Evolutionary conservation across 2,797 vertebrate species (phyloP), one percentile per base, ranked within the genome.

Genomic region (Phoebastria nigripes): DNA sequence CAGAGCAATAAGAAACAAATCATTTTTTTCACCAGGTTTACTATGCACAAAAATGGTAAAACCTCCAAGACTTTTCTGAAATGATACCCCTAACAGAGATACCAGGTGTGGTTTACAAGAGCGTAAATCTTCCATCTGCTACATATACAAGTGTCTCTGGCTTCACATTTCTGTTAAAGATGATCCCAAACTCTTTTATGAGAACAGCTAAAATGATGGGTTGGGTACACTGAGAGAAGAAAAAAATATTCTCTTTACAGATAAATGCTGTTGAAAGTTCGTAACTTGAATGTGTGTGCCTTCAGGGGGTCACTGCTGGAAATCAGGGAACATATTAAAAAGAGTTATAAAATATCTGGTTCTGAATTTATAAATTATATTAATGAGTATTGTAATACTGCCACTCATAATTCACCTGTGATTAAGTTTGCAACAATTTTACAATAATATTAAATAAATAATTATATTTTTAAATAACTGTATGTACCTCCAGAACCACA

Each of bases 101-200:
- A 81, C 42, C 76, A 94, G 76, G 76, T 96, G 82, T 72, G 35
- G 33, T 78, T 91, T 94, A 94, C 54, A 86, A 55, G 76, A 83
- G 42, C 1, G 0, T 92, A 93, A 83, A 88, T 92, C 51, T 82
- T 76, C 89, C 84, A 90, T 83, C 76, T 95, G 89, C 33, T 87
- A 46, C 33, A 56, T 51, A 44, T 41, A 24, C 2, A 44, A 90
- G 21, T 41, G 58, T 67, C 33, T 82, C 39, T 73, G 37, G 26
- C 59, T 72, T 81, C 5, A 0, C 9, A 65, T 54, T 94, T 91
- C 19, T 62, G 26, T 33, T 86, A n/a, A 76, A 86, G 62, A 78
- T 76, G 22, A 58, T 79, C 25, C 26, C 26, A 83, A 74, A 74
- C 33, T 80, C 52, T 82, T 78, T 73, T 47, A 55, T 55, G 62